Evolutionary conservation across 1,140 invertebrate species (phyloP).

Genomic region (Trinorchestia longiramus): DNA sequence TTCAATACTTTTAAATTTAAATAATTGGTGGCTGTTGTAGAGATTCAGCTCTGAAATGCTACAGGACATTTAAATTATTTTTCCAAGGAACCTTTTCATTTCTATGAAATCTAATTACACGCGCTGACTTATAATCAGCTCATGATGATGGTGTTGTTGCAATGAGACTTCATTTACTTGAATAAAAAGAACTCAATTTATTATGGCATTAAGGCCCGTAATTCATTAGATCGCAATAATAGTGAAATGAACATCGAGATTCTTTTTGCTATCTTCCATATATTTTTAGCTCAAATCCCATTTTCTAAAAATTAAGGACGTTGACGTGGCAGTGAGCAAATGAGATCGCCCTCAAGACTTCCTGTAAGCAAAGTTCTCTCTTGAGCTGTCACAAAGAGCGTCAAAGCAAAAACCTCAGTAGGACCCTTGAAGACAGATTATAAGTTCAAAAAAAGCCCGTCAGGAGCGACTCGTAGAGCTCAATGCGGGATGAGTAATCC

Average conservation of each 20-base stretch:
- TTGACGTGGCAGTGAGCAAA: background rate
- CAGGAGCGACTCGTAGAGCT: slow-evolving; percentile 3
- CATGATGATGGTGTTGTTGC: background rate
- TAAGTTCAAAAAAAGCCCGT: slow-evolving; percentile 20
- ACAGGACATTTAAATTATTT: too few relatives aligned
- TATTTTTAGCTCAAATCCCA: background rate
- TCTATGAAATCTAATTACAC: background rate
- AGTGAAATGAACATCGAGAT: background rate
- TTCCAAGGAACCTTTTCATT: background rate
- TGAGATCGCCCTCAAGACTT: slow-evolving; percentile 34
- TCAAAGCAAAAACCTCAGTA: slow-evolving; percentile 27
- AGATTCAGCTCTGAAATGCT: too few relatives aligned
- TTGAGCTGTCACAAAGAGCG: slow-evolving; percentile 10
- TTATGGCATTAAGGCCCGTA: background rate
- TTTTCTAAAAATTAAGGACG: background rate
- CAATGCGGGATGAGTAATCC: slow-evolving; percentile 50
- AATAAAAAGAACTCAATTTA: background rate
- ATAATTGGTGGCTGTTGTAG: background rate
- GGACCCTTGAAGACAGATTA: slow-evolving; percentile 47
- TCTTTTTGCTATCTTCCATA: background rate
- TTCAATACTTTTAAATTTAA: background rate
- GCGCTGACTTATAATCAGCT: background rate
- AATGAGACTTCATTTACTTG: background rate
- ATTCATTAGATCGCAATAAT: background rate
- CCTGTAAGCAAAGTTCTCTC: slow-evolving; percentile 45